Evolutionary conservation across 1,140 invertebrate species (phyloP).

Genomic region (Lordiphosa mommai): DNA sequence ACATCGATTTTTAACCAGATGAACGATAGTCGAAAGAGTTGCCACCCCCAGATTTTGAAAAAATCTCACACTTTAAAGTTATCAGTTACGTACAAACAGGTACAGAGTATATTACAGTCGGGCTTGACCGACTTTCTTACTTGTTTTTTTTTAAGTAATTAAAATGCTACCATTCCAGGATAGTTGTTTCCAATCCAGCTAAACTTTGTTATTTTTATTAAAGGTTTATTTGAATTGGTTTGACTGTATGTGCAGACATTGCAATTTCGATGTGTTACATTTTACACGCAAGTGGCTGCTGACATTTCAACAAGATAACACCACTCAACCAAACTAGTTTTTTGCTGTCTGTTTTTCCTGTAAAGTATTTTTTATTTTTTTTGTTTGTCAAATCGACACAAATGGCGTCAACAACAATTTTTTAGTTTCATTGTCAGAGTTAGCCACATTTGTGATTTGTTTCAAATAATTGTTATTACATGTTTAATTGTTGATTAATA

Average conservation of each 20-base stretch:
- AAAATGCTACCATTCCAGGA: too few species aligned
- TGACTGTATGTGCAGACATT: slow-evolving; percentile 4
- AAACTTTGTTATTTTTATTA: too few species aligned
- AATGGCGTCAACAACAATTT: background rate
- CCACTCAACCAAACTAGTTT: slow-evolving; percentile 22
- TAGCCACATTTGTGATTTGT: slow-evolving; percentile 28
- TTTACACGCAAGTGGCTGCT: slow-evolving; percentile 41
- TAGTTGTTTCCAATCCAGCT: too few species aligned
- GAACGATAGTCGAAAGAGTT: too few species aligned
- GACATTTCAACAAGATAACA: slow-evolving; percentile 38
- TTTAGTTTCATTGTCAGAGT: background rate
- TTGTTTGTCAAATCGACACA: background rate
- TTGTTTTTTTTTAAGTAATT: too few species aligned
- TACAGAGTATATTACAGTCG: too few species aligned
- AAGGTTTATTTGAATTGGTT: background rate
- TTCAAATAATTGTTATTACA: slow-evolving; percentile 27
- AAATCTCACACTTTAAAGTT: too few species aligned
- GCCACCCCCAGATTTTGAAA: too few species aligned
- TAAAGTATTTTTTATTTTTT: slow-evolving; percentile 9
- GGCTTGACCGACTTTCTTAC: too few species aligned
- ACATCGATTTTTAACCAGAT: too few species aligned
- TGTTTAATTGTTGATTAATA: slow-evolving; percentile 37
- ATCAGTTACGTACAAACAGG: too few species aligned
- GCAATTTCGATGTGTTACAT: slow-evolving; percentile 38
- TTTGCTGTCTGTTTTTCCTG: slow-evolving; percentile 44